Evolutionary conservation across 1,140 invertebrate genomes (phyloP).

Genomic region (Heliconius himera): DNA sequence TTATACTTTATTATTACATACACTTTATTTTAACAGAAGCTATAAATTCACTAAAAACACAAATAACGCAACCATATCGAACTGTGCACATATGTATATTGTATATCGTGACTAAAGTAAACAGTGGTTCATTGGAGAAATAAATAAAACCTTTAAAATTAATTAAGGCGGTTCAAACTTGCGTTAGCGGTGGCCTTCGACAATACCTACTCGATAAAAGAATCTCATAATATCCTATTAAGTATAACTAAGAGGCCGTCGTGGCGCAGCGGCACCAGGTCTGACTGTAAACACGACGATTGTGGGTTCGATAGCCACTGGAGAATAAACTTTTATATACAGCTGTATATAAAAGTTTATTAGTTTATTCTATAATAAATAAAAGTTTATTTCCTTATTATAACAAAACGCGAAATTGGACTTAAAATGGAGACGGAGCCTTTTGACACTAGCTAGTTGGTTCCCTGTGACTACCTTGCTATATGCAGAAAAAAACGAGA

Average conservation of each 20-base stretch:
- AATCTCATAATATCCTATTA: neutral
- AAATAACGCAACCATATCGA: neutral
- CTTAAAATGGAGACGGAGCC: too few species aligned
- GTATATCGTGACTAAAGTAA: neutral
- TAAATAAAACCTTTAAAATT: constrained; percentile 9
- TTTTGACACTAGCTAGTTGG: too few species aligned
- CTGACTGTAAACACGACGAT: too few species aligned
- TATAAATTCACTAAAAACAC: constrained; percentile 2
- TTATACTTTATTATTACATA: neutral
- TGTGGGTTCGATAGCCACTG: too few species aligned
- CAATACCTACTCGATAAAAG: neutral
- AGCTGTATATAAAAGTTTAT: too few species aligned
- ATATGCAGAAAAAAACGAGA: too few species aligned
- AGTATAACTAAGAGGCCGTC: neutral
- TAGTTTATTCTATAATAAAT: too few species aligned
- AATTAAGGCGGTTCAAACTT: neutral
- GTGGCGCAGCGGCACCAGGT: too few species aligned
- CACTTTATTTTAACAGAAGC: neutral
- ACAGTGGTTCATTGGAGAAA: neutral
- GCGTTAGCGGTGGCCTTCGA: neutral
- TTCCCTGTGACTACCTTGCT: too few species aligned
- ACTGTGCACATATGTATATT: neutral
- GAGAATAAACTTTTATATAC: too few species aligned
- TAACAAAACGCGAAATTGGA: too few species aligned
- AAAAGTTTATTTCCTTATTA: too few species aligned